These are phyloP conservation scores for Heliangelus exortis DNA, from an alignment of 2,797 vertebrate species.

Conservation along the genomic window DNA sequence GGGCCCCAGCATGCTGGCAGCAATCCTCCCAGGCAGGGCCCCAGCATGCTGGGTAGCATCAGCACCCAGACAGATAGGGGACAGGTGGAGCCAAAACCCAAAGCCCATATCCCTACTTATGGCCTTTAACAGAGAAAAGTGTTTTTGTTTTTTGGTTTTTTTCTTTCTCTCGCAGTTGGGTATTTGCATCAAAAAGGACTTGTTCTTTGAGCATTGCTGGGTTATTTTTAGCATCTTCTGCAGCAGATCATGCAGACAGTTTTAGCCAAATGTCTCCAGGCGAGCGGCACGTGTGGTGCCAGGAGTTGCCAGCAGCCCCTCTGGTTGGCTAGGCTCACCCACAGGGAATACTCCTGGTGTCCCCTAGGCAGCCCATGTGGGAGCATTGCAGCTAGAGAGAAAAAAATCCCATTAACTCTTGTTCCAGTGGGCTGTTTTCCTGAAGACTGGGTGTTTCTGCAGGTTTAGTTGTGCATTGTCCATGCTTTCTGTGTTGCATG, in stretches of 20 bases:
- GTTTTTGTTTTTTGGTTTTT: too few relatives aligned
- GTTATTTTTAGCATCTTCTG: slow-evolving; percentile 48
- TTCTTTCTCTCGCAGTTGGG: not conserved
- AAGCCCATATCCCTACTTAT: not conserved
- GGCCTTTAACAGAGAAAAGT: fast-evolving
- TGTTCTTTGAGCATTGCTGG: not conserved
- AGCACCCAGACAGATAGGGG: not conserved
- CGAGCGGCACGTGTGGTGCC: not conserved
- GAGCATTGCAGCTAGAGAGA: fast-evolving
- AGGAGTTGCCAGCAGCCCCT: not conserved
- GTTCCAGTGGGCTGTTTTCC: not conserved
- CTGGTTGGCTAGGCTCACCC: not conserved
- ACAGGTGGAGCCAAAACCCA: not conserved
- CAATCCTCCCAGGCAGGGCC: too few relatives aligned
- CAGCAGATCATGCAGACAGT: slow-evolving; percentile 18
- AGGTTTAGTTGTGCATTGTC: not conserved
- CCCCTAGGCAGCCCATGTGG: fast-evolving
- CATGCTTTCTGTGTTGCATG: fast-evolving
- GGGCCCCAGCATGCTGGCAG: fast-evolving
- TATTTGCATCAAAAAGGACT: slow-evolving; percentile 6
- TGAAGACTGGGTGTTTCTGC: not conserved
- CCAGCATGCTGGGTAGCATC: too few relatives aligned
- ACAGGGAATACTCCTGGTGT: too few relatives aligned
- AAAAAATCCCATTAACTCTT: not conserved
- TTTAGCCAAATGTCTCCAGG: slow-evolving; percentile 26